Base-by-base conservation (phyloP, 2,888 invertebrate species). In the Drosophila ezoana region DNA sequence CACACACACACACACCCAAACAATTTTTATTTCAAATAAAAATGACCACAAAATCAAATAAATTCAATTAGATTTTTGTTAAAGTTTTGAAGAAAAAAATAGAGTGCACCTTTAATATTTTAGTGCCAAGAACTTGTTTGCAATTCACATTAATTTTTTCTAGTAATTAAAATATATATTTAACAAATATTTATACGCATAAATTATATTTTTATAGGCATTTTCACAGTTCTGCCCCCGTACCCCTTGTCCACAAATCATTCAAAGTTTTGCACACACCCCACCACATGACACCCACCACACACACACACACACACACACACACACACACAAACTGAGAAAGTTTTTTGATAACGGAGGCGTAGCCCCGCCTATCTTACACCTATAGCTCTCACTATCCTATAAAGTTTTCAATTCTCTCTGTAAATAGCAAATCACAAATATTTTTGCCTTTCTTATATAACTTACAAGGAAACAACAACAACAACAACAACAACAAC, bases 201-300 rank as follows among this genome's bases (percentile, higher is more conserved):
- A 75, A 77, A 84, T 83, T 68, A 68, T 87, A 83, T 83, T 87
- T 82, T 79, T 84, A 82, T 79, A 83, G 62, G 54, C 69, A 68
- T 87, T 74, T 87, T 69, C 60, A 72, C 61, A 72, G 14, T 47
- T 41, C 57, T 49, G 18, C 1, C 16, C 13, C 4, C 9, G 1
- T 32, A 1, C 61, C n/a, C 20, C 41, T 16, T 49, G 10, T 52
- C 28, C 14, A 38, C n/a, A 53, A 18, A 71, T 35, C 6, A 51
- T 10, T 11, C 11, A 57, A 14, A 37, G n/a, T 41, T 44, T 16
- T 48, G 53, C 66, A 69, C 58, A 60, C 61, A 66, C 43, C 63
- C 62, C 58, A 57, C 73, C 79, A 43, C 67, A 47, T 28, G 28
- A 37, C 41, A 45, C 5, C 23, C 16, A 40, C 54, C 44, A 44